These are phyloP conservation scores for Nymphicus hollandicus DNA, from an alignment of 2,113 vertebrate genomes.

Conservation along the genomic window DNA sequence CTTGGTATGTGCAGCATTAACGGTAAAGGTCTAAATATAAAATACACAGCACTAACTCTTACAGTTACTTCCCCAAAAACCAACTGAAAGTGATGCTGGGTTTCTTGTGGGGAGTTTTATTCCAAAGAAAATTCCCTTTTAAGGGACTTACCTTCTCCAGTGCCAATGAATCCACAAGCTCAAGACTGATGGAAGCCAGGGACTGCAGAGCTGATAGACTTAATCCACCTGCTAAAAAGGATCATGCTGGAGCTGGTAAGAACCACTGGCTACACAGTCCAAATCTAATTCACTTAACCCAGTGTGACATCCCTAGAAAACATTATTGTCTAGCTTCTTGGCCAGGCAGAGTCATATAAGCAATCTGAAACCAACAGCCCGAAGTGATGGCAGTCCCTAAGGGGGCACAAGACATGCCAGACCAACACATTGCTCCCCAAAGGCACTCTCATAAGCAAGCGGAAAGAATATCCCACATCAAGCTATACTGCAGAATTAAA, in stretches of 20 bases:
- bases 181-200: conserved; percentile 52
- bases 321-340: neutral
- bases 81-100: neutral
- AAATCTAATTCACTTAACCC: conserved; percentile 7
- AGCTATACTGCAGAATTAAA: neutral
- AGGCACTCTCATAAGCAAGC: neutral
- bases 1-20: neutral
- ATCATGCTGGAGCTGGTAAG: conserved; percentile 69
- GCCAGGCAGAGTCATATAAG: neutral
- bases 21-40: neutral
- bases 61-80: neutral
- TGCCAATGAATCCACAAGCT: conserved; percentile 52
- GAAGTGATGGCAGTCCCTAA: neutral
- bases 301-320: neutral
- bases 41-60: neutral
- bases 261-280: conserved; percentile 27
- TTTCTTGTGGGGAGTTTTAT: neutral
- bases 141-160: conserved; percentile 68
- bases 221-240: conserved; percentile 71
- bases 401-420: neutral
- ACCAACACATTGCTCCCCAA: neutral
- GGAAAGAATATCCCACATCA: neutral
- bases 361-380: neutral
- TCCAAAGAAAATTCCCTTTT: conserved; percentile 58
- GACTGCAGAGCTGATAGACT: conserved; percentile 55